Base-by-base conservation (phyloP, 2,888 invertebrate species). In the Phrixothrix hirtus region DNA sequence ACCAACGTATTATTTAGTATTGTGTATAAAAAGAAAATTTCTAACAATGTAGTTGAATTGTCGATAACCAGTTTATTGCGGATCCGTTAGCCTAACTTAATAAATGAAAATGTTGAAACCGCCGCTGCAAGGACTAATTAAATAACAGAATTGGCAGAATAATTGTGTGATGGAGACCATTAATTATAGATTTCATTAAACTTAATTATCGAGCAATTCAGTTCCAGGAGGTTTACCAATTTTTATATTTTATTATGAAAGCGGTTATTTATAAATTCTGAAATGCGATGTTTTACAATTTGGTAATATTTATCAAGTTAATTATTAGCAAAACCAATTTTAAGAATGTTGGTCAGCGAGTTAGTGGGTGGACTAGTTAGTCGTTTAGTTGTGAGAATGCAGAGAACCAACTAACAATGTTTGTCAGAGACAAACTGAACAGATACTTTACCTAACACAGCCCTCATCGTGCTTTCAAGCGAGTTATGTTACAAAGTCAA, bases 401-500 rank as follows among this genome's bases (percentile, higher is more conserved):
- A 34, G 26, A 51, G 46, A 41, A 46, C 46, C 52, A 42, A 47
- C 53, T 58, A 61, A 61, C 61, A 61, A 61, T 61, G 65, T 61
- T 65, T 63, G 61, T 55, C 57, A 55, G 60, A 57, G 56, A 57
- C 57, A 57, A 64, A 66, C 60, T 65, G 61, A 65, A 63, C 62
- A 60, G 59, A 65, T 65, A 64, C 63, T 65, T 66, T 64, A 61
- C 63, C 61, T 63, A 64, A 64, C 57, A 57, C 59, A 58, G 62
- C 61, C 63, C 60, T 58, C 58, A 58, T 64, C 62, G 46, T 46
- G 55, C 58, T 48, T 36, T 53, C 59, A 55, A 50, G 55, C 57
- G 60, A 61, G 63, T 66, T 65, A 66, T 60, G 66, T 66, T 66
- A 64, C 65, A 66, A 67, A 67, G 67, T 67, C 66, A 66, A 67